These are phyloP conservation scores for Clarias fuscus DNA, from an alignment of 2,797 vertebrate genomes.

Conservation along the genomic window DNA sequence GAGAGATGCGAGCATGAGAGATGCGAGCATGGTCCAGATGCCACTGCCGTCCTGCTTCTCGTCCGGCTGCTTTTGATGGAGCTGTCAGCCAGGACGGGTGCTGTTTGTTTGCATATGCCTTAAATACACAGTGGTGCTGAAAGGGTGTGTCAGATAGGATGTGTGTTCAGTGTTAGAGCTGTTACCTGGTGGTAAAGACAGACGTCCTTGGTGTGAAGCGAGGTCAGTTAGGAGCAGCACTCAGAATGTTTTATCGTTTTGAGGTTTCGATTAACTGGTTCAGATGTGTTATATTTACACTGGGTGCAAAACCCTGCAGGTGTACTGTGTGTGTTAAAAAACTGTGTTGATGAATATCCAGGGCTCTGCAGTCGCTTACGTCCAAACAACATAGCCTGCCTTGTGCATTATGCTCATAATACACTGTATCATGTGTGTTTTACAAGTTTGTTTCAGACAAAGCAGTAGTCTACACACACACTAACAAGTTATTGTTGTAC, in stretches of 20 bases:
- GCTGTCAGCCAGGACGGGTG: conserved; percentile 29
- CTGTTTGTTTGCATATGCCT: conserved; percentile 58
- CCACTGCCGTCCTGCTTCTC: conserved; percentile 46
- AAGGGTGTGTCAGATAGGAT: conserved; percentile 51
- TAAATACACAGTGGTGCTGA: conserved; percentile 56
- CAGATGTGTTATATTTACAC: background rate
- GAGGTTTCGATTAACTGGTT: background rate
- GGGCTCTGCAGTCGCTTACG: background rate
- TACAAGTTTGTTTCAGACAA: background rate
- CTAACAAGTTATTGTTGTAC: background rate
- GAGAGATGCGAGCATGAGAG: conserved; percentile 15
- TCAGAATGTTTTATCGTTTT: background rate
- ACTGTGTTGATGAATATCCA: background rate
- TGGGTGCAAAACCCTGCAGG: background rate
- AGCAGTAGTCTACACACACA: background rate
- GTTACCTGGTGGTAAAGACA: conserved; percentile 33
- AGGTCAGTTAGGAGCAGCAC: conserved; percentile 38
- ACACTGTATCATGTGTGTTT: background rate
- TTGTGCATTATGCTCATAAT: background rate
- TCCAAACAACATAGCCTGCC: background rate
- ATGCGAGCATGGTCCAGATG: conserved; percentile 32
- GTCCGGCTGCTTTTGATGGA: conserved; percentile 40
- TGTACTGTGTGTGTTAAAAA: background rate
- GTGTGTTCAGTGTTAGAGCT: conserved; percentile 26
- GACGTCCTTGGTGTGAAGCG: conserved; percentile 10